Evolutionary conservation across 2,888 invertebrate species (phyloP).

Genomic region (Meta bourneti): DNA sequence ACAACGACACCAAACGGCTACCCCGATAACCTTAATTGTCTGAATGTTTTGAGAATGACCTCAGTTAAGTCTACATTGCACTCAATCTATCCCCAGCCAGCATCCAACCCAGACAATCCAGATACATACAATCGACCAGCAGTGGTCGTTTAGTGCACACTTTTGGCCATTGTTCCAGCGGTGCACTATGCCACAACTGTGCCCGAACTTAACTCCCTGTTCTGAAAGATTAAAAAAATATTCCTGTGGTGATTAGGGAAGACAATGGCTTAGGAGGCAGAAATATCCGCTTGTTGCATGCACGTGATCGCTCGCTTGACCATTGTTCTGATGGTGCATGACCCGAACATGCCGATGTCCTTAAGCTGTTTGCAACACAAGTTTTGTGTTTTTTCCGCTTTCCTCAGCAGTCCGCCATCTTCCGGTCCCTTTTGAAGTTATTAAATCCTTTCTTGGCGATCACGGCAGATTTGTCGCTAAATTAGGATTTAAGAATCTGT

Average conservation of each 20-base stretch:
- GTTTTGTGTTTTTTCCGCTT: conserved; percentile 1
- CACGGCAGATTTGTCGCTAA: too few species aligned
- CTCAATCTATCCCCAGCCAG: conserved; percentile 37
- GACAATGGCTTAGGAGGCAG: conserved; percentile 34
- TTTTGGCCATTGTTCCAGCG: conserved; percentile 54
- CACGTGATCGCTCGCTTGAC: conserved; percentile 51
- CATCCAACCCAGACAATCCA: conserved; percentile 19
- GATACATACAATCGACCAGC: conserved; percentile 25
- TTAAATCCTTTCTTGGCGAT: too few species aligned
- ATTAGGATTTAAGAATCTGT: too few species aligned
- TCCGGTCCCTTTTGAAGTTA: neutral
- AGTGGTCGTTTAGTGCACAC: neutral
- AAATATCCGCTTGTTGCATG: conserved; percentile 37
- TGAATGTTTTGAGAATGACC: conserved; percentile 60
- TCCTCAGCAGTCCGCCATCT: neutral
- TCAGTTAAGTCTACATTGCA: conserved; percentile 30
- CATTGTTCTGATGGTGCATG: conserved; percentile 58
- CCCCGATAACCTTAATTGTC: conserved; percentile 74
- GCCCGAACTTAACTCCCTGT: conserved; percentile 38
- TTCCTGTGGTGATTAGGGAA: conserved; percentile 54
- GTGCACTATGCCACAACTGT: conserved; percentile 16
- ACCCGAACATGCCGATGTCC: conserved; percentile 20
- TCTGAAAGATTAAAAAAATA: conserved; percentile 39
- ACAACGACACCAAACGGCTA: conserved; percentile 36
- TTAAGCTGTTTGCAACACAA: conserved; percentile 27